These are phyloP conservation scores for Uria lomvia DNA, from an alignment of 2,113 vertebrate genomes.

Conservation along the genomic window DNA sequence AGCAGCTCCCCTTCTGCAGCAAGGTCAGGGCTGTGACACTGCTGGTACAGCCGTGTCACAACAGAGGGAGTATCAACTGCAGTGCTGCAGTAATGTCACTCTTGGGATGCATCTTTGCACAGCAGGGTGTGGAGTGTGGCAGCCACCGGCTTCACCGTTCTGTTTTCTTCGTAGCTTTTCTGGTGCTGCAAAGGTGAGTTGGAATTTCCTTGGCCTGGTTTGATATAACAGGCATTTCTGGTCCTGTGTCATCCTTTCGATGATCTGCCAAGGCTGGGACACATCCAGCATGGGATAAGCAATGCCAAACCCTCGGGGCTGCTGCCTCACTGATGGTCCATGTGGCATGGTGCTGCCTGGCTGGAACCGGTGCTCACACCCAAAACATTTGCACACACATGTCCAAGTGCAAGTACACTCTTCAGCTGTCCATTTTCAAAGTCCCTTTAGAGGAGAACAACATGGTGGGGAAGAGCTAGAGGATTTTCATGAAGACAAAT, in stretches of 20 bases:
- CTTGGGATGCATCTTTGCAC: not conserved
- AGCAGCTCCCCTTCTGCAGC: not conserved
- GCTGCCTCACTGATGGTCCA: not conserved
- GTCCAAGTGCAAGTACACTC: not conserved
- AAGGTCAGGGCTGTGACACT: not conserved
- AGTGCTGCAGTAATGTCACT: no score
- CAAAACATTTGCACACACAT: not conserved
- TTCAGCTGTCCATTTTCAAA: not conserved
- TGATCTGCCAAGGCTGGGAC: not conserved
- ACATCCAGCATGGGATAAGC: not conserved
- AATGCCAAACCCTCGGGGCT: not conserved
- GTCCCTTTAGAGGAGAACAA: not conserved
- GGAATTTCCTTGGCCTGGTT: not conserved
- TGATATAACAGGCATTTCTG: not conserved
- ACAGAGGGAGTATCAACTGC: not conserved
- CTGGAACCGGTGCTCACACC: accelerated
- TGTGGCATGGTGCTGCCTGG: not conserved
- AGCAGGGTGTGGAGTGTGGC: not conserved
- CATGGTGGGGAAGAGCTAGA: not conserved
- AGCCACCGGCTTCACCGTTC: not conserved
- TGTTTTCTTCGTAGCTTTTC: not conserved
- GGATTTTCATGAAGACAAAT: not conserved
- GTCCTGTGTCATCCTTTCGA: not conserved
- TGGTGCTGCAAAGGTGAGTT: not conserved
- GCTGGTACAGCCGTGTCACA: accelerated